A percentile compares a stretch with the other conserved stretches of the same genome.
Conservation (phyloP, 2,888 invertebrate genomes). For the Conchocele bisecta region DNA sequence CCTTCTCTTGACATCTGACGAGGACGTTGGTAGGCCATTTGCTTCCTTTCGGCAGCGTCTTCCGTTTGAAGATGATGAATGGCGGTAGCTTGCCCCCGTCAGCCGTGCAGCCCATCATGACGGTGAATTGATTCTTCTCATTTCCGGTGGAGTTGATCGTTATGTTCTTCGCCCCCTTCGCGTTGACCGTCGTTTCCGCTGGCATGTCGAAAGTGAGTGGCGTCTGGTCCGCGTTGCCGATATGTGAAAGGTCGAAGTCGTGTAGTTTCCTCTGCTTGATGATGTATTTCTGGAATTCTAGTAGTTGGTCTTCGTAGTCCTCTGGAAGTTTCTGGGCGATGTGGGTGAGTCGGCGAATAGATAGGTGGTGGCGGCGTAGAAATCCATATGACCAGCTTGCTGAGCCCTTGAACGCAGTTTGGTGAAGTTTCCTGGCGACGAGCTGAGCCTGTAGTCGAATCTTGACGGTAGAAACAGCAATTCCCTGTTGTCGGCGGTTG, state of each 20-base stretch:
- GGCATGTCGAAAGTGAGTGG: slow-evolving; percentile 36
- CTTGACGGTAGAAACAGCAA: background rate
- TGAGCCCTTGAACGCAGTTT: slow-evolving; percentile 7
- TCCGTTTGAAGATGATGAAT: slow-evolving; percentile 28
- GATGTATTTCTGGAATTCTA: slow-evolving; percentile 5
- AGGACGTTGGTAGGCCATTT: slow-evolving; percentile 10
- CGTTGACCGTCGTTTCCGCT: slow-evolving; percentile 10
- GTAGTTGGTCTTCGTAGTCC: slow-evolving; percentile 29
- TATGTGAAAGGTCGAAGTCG: background rate
- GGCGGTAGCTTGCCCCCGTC: slow-evolving; percentile 37
- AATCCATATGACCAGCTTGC: slow-evolving; percentile 7
- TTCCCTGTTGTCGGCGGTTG: background rate
- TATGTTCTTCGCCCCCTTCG: slow-evolving; percentile 8
- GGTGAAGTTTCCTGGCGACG: background rate
- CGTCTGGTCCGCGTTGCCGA: slow-evolving; percentile 40
- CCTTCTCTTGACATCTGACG: slow-evolving; percentile 17
- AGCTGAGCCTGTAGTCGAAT: background rate
- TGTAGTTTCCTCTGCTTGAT: background rate
- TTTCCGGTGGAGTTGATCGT: slow-evolving; percentile 30
- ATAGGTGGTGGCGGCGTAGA: slow-evolving; percentile 14
- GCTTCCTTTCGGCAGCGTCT: slow-evolving; percentile 12
- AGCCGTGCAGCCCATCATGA: slow-evolving; percentile 24
- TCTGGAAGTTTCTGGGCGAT: slow-evolving; percentile 27
- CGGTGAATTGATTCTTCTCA: slow-evolving; percentile 29
- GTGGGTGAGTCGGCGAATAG: slow-evolving; percentile 22